Evolutionary conservation across 2,113 vertebrate species (phyloP), one percentile per base, ranked within the genome.

Genomic region (Hippocampus comes): DNA sequence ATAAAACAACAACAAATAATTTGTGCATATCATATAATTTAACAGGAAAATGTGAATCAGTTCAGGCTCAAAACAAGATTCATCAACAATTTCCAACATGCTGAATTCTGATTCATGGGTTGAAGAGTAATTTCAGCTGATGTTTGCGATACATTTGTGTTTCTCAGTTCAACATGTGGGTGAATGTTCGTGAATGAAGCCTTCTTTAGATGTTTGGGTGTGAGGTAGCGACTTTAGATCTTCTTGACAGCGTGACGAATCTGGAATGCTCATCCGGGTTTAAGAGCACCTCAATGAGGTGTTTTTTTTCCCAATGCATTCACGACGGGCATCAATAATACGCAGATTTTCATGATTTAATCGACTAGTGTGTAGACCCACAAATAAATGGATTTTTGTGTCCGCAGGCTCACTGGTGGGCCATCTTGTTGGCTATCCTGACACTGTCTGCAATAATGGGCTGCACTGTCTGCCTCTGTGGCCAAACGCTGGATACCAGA

Each of bases 321-420:
- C 34, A 34, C 0, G 1, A 34, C 5, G 34, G 34, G 34, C 34
- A 34, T 34, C 2, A 34, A 34, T 2, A 34, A 34, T 34, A 34
- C 2, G 30, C 30, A 34, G 2, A 0, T 34, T 34, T 34, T 34
- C 34, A 34, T 34, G 34, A 34, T 34, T 34, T 34, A 5, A 5
- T 34, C 5, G 34, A 34, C 34, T 34, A 34, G 34, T 34, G 34
- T 34, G 34, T 34, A 34, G 34, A 30, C 9, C 5, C 20, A n/a
- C 21, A 23, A 64, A 43, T 23, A 23, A 23, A 6, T 64, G 9
- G 3, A n/a, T 72, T 49, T 0, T 77, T 27, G 51, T 72, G 67
- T 68, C 49, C 67, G 25, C 78, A 93, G 93, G 91, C 82, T 48
- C 60, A 90, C 27, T 94, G 92, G 92, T 94, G 93, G 92, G 90